Evolutionary conservation across 1,140 invertebrate genomes (phyloP), one percentile per base, ranked within the genome.

Genomic region (Physella acuta): DNA sequence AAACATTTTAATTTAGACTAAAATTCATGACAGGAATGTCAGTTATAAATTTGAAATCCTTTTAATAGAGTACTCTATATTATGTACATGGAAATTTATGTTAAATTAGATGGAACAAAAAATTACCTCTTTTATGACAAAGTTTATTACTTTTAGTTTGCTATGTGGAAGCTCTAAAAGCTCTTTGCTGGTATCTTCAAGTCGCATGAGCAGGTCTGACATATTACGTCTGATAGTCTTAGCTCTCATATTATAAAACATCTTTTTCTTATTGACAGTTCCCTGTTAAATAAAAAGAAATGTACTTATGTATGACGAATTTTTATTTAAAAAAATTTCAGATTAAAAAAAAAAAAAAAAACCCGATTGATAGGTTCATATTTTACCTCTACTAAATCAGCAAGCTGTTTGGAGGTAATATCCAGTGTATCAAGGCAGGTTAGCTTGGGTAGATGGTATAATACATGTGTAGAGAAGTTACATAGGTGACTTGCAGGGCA

Each of bases 201-300:
- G 72, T 56, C 78, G 77, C 30, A 62, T 62, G n/a, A 79, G 37
- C 28, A 82, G 69, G 64, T 79, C 76, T 11, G 77, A 71, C 69
- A 80, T 69, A 56, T 84, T 82, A 59, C 82, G 70, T 17, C 72
- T 64, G n/a, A 84, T 71, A 11, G 79, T 81, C 55, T 82, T 84
- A 11, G 79, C 71, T 53, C 79, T 76, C 84, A 85, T 85, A 67
- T 83, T 82, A 68, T 85, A 85, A 65, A 78, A 85, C 79, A 85
- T 82, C 71, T 84, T 85, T 71, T 85, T 85, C 73, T 84, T 85
- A 34, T 75, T 72, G 8, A 85, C 83, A 34, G 83, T 85, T 26
- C 77, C 74, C 83, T 84, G 68, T 20, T 63, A 70, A 63, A 37
- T 39, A 63, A 53, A 66, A 1, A 30, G 20, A n/a, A n/a, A n/a